Evolutionary conservation across 2,113 vertebrate genomes (phyloP).

Genomic region (Neotragus moschatus): DNA sequence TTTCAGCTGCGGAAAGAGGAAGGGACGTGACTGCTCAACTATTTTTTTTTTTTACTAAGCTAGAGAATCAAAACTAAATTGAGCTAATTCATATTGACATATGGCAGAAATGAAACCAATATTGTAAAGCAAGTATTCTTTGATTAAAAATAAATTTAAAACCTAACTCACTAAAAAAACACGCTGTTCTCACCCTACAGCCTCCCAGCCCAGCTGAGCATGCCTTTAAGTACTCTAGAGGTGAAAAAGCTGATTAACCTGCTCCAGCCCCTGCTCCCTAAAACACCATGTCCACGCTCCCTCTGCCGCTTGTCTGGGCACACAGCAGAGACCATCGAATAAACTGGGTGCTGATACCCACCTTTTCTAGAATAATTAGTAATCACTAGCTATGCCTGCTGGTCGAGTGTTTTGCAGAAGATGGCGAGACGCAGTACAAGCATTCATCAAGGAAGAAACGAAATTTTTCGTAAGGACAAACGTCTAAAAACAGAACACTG

Average conservation of each 20-base stretch:
- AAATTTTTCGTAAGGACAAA: not conserved
- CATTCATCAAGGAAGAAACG: not conserved
- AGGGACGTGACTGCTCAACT: not conserved
- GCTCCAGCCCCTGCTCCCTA: not conserved
- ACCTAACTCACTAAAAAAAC: not conserved
- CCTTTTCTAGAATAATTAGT: not conserved
- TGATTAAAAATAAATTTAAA: not conserved
- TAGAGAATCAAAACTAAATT: not conserved
- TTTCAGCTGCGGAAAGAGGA: conserved; percentile 86
- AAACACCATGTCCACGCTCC: not conserved
- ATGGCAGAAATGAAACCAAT: not conserved
- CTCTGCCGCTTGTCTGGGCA: not conserved
- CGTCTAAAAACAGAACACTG: not conserved
- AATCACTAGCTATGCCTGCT: not conserved
- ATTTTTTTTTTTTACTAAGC: not conserved
- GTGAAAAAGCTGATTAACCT: not conserved
- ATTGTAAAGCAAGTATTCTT: not conserved
- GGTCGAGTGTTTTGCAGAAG: not conserved
- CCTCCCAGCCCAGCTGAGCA: not conserved
- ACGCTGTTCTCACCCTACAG: not conserved
- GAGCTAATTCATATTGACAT: not conserved
- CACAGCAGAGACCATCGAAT: not conserved
- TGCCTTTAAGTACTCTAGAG: not conserved
- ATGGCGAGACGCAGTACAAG: not conserved
- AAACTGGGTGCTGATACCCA: rapidly evolving